Evolutionary conservation across 2,888 invertebrate genomes (phyloP).

Genomic region (Drosophila planitibia): DNA sequence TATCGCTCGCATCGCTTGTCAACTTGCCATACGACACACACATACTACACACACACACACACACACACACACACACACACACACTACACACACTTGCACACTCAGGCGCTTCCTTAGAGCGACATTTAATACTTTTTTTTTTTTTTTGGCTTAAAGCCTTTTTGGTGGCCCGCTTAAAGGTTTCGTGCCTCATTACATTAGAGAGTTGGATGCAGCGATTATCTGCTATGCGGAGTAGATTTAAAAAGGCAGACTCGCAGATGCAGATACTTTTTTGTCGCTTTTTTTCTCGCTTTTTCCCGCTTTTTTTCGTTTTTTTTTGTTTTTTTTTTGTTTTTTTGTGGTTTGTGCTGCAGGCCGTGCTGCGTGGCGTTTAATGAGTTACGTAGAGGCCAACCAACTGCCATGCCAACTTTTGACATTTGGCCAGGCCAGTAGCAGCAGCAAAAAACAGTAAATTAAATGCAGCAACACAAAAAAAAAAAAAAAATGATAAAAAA

Average conservation of each 20-base stretch:
- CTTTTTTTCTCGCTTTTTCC: neutral
- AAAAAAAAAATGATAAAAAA: neutral
- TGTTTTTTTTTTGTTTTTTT: neutral
- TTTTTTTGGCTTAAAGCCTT: slow-evolving; percentile 3
- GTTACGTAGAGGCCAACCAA: slow-evolving; percentile 47
- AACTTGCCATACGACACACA: slow-evolving; percentile 23
- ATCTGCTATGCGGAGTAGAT: slow-evolving; percentile 60
- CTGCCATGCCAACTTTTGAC: slow-evolving; percentile 71
- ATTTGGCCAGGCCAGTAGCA: slow-evolving; percentile 56
- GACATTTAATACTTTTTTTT: slow-evolving; percentile 25
- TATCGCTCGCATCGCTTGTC: slow-evolving; percentile 48
- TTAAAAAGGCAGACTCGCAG: slow-evolving; percentile 35
- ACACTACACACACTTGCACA: neutral
- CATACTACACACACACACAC: slow-evolving; percentile 5
- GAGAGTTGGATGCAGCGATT: slow-evolving; percentile 47
- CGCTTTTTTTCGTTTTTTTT: neutral
- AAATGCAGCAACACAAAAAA: slow-evolving; percentile 49
- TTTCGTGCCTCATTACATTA: slow-evolving; percentile 66
- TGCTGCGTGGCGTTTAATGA: slow-evolving; percentile 63
- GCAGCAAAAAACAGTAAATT: slow-evolving; percentile 58
- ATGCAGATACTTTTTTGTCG: slow-evolving; percentile 44
- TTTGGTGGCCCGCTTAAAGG: slow-evolving; percentile 32
- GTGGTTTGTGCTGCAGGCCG: neutral
- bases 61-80: slow-evolving; percentile 5
- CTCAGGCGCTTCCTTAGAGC: slow-evolving; percentile 8